Base-by-base conservation (phyloP, 2,888 invertebrate genomes). In the Nemotelus nigrinus region DNA sequence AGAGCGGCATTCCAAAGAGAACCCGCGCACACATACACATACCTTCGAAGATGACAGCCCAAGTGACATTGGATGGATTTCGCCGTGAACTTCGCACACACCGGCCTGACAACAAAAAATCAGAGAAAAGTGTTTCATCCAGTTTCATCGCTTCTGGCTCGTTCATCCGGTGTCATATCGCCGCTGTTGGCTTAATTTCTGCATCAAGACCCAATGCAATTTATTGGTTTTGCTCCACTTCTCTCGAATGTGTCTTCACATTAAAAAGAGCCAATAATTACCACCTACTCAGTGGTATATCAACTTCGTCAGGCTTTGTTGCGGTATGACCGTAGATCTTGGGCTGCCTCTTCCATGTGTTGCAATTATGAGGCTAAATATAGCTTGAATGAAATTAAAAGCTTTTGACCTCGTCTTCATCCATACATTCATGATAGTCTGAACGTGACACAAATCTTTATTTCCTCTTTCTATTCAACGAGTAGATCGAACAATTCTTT, bases 281-380 rank as follows among this genome's bases (percentile, higher is more conserved):
- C 25, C 25, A 25, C 25, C 25, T 25, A 25, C 25, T 25, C 25
- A 25, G 25, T 25, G 25, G 25, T 25, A 25, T 25, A 25, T 25
- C 25, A 25, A 25, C 25, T 1, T 25, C 25, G 1, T 25, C 25
- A 25, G 25, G 25, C 25, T 25, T 25, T 25, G 25, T 25, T 25
- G 25, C 25, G 25, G 25, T 25, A 25, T 25, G 25, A 25, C 25
- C 25, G 25, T 25, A 25, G 25, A 25, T 25, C 1, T 25, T 25
- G 25, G 25, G 25, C 25, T 57, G 7, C 41, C 63, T 10, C 70
- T 8, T 71, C 70, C 45, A 65, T 65, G 57, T 55, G 5, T 41
- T 65, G 55, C 68, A 68, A 68, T 71, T 55, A 57, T 55, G 4
- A 10, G 8, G 58, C 72, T 72, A 72, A 72, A 58, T 72, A 10